Percentiles rank a stretch among this genome's conserved stretches.
Evolutionary conservation across 2,797 vertebrate genomes (phyloP).

Genomic region (Triplophysa yarkandensis): DNA sequence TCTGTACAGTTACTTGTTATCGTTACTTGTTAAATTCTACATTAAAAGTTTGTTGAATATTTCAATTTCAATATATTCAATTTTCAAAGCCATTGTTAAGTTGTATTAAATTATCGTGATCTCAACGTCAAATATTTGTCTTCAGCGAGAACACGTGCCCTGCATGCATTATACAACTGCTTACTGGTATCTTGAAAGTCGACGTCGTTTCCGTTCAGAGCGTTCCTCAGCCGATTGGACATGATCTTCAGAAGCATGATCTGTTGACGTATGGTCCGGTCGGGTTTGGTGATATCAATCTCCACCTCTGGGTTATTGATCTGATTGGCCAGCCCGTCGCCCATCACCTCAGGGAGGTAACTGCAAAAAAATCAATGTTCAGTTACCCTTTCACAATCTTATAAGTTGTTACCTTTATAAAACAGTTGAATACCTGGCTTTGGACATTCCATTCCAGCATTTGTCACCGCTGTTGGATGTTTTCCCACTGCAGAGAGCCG

Average conservation of each 20-base stretch:
- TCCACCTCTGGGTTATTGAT: constrained; percentile 98
- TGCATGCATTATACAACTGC: neutral
- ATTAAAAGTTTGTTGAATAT: no score
- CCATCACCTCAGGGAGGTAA: constrained; percentile 95
- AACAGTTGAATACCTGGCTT: constrained; percentile 78
- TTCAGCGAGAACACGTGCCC: neutral
- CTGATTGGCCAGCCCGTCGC: constrained; percentile 91
- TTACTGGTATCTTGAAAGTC: constrained; percentile 82
- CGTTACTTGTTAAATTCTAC: no score
- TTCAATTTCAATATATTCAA: no score
- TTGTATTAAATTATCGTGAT: no score
- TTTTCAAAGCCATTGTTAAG: no score
- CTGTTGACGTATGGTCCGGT: constrained; percentile 93
- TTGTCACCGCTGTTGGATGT: constrained; percentile 83
- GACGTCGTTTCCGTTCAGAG: constrained; percentile 88
- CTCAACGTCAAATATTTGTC: no score
- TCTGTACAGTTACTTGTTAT: no score
- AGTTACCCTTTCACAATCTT: neutral
- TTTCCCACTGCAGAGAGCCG: constrained; percentile 84
- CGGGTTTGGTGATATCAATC: constrained; percentile 97
- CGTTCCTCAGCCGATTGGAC: constrained; percentile 90
- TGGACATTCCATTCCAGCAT: constrained; percentile 92
- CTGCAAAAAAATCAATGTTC: constrained; percentile 65
- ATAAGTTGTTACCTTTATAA: neutral
- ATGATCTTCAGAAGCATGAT: constrained; percentile 98